phyloP scores from a whole-genome alignment of 2,113 vertebrate genomes.

The Pyrgilauda ruficollis region DNA sequence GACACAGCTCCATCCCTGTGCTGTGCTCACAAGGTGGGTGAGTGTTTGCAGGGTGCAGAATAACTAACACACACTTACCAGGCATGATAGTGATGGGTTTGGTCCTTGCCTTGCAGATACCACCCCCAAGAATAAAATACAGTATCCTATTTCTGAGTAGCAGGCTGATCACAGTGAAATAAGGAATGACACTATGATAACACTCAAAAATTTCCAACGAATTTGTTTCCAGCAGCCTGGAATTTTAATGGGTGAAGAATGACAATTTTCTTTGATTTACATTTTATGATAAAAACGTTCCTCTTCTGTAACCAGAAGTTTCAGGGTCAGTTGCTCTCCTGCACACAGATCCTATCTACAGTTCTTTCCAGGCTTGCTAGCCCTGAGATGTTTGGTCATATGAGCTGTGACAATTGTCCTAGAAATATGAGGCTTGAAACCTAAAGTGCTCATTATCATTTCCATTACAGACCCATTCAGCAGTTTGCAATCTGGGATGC shows the following conservation, averaged over 20 bases:
- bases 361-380: background rate
- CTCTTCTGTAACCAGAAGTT: background rate
- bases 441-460: background rate
- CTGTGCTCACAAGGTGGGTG: background rate
- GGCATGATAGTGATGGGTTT: background rate
- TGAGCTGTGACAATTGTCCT: background rate
- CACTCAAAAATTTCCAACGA: background rate
- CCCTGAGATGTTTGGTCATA: background rate
- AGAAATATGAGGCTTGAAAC: background rate
- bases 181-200: background rate
- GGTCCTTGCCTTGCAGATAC: background rate
- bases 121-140: background rate
- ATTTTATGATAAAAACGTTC: background rate
- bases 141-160: background rate
- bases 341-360: background rate
- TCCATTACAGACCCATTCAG: background rate
- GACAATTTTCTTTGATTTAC: background rate
- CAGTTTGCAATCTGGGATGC: background rate
- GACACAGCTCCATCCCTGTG: background rate
- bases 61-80: background rate
- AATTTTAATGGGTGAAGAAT: background rate
- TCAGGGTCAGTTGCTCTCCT: background rate
- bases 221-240: background rate
- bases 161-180: background rate
- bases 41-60: background rate